Base-by-base conservation (phyloP, 2,888 invertebrate species). In the Oasisia sp. region DNA sequence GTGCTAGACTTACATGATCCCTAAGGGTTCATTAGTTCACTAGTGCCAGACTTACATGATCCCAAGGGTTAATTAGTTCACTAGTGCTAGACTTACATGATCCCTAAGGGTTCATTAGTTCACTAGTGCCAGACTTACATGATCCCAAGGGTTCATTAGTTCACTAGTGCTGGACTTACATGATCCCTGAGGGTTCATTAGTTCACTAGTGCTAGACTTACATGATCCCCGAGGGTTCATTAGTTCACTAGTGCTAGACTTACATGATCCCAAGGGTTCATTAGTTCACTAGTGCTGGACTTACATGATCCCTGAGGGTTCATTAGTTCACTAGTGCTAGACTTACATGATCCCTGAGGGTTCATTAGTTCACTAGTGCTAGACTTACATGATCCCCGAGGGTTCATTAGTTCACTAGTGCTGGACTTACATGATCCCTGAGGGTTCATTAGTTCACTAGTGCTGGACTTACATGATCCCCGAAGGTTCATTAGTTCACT, bases 81-180 rank as follows among this genome's bases (percentile, higher is more conserved):
- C 44, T 32, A 32, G 32, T 27, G 74, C 27, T 11, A 92, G 92
- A 93, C 94, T 91, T 97, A 99, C 98, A 98, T 97, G 95, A 99
- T 98, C 95, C 98, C 98, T 92, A 97, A 97, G 1, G 99, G 99
- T 96, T 99, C 99, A 97, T 98, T 99, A n/a, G n/a, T 89, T 90
- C 32, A 44, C 44, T 32, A 32, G 32, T 27, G 74, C 27, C 2
- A 92, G 92, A 93, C 94, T 91, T 97, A 99, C 98, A 98, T 97
- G 95, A 99, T 98, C 98, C 98, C 92, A 97, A 97, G 1, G 99
- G 99, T 96, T 99, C 99, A 97, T 98, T 99, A n/a, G n/a, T 89
- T 90, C 32, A 44, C 44, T 32, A 32, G 32, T 27, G 74, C 27
- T 11, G 92, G 92, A 93, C 94, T 91, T 97, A 99, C 98, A 98